These are phyloP conservation scores for Toxotes chatareus DNA, from an alignment of 2,113 vertebrate genomes.

Conservation along the genomic window DNA sequence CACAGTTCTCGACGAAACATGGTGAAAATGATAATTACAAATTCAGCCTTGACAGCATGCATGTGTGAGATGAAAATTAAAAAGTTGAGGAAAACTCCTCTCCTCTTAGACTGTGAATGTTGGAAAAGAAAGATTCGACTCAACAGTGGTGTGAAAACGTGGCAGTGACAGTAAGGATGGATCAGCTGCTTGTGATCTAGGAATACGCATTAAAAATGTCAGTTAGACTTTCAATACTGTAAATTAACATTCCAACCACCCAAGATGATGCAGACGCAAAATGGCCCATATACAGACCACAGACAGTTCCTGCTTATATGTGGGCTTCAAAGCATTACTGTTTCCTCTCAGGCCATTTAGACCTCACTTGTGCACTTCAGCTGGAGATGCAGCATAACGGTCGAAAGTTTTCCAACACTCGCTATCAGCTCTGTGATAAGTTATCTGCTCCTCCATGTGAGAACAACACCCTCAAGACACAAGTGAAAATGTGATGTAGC, in stretches of 20 bases:
- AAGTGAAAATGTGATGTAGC: conserved; percentile 13
- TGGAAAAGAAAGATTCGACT: conserved; percentile 5
- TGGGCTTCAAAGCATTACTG: conserved; percentile 42
- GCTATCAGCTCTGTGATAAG: background rate
- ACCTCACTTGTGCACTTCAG: conserved; percentile 26
- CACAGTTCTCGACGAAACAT: conserved; percentile 6
- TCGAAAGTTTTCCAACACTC: conserved; percentile 29
- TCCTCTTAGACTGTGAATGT: conserved; percentile 21
- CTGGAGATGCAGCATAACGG: conserved; percentile 14
- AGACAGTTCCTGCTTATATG: conserved; percentile 33
- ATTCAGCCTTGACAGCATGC: conserved; percentile 19
- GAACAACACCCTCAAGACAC: conserved; percentile 28
- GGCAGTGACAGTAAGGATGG: conserved; percentile 42
- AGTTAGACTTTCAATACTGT: conserved; percentile 45
- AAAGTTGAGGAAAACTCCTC: conserved; percentile 36
- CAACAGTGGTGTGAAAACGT: conserved; percentile 38
- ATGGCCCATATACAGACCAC: conserved; percentile 37
- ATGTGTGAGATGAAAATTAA: conserved; percentile 24
- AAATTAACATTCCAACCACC: conserved; percentile 50
- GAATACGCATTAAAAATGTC: conserved; percentile 59
- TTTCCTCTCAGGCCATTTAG: conserved; percentile 33
- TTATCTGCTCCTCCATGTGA: conserved; percentile 22
- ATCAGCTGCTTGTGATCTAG: conserved; percentile 49
- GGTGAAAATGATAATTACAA: conserved; percentile 21
- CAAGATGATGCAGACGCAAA: conserved; percentile 41